Percentiles rank a stretch among this genome's conserved stretches.
Conservation (phyloP, 2,888 invertebrate species). For the Busseola fusca region DNA sequence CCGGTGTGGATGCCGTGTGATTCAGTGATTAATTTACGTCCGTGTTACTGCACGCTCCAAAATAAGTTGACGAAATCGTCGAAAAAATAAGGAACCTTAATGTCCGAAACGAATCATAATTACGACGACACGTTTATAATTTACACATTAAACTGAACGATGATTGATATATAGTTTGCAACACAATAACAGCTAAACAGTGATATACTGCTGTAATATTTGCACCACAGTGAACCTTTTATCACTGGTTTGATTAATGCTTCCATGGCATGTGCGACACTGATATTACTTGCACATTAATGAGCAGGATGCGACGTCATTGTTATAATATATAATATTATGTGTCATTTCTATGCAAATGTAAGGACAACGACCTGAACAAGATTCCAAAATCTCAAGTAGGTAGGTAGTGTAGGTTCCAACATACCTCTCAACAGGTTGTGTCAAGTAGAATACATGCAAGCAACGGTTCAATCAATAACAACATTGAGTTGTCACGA, state of each 20-base stretch:
- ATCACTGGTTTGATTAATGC: constrained; percentile 83
- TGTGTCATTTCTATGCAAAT: constrained; percentile 60
- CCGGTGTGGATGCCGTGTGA: constrained; percentile 56
- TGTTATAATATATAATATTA: constrained; percentile 57
- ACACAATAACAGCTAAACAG: constrained; percentile 71
- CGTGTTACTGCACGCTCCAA: constrained; percentile 61
- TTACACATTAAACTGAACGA: constrained; percentile 65
- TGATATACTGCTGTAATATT: constrained; percentile 81
- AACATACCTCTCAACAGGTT: constrained; percentile 7
- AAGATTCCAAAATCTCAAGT: constrained; percentile 44
- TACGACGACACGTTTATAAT: constrained; percentile 65
- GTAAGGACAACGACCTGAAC: constrained; percentile 49
- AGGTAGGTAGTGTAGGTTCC: constrained; percentile 1
- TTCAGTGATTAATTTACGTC: constrained; percentile 63
- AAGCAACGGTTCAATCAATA: constrained; percentile 65
- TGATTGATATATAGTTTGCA: constrained; percentile 73
- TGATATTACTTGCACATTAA: constrained; percentile 72
- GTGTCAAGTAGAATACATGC: constrained; percentile 52
- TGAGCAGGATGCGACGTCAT: constrained; percentile 71
- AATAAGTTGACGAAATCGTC: constrained; percentile 59
- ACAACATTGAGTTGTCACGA: constrained; percentile 68
- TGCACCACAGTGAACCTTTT: constrained; percentile 77
- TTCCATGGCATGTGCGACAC: constrained; percentile 76
- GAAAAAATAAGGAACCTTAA: constrained; percentile 58
- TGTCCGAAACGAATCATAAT: constrained; percentile 59